Percentiles rank a stretch among this genome's conserved stretches.
Evolutionary conservation across 2,113 vertebrate genomes (phyloP).

Genomic region (Pitta sordida): DNA sequence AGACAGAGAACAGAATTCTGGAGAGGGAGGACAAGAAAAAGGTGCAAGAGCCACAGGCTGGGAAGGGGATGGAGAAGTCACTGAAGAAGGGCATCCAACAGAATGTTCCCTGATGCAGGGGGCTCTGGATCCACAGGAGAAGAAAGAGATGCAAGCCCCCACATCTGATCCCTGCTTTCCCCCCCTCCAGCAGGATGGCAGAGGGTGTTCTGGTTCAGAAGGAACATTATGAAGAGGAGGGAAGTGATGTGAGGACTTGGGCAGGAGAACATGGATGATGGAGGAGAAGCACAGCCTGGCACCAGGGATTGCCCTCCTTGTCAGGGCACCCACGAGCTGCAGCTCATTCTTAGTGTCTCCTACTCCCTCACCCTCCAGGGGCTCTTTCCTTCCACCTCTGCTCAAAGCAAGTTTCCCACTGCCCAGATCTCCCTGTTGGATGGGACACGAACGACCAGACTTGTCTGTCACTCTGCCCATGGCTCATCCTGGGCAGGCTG

Average conservation of each 20-base stretch:
- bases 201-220: background rate
- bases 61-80: background rate
- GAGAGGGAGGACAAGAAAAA: background rate
- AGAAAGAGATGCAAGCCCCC: background rate
- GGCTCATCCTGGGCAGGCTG: background rate
- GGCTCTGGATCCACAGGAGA: no score
- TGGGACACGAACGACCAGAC: background rate
- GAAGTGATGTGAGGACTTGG: background rate
- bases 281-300: background rate
- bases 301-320: background rate
- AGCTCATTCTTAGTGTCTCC: background rate
- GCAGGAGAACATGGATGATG: background rate
- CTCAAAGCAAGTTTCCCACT: background rate
- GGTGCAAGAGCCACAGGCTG: background rate
- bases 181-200: background rate
- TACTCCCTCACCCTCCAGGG: background rate
- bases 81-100: background rate
- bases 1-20: background rate
- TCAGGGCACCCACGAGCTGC: background rate
- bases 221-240: background rate
- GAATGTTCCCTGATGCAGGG: background rate
- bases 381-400: background rate
- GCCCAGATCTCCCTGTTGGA: background rate
- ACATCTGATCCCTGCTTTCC: background rate
- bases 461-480: background rate